A percentile compares a stretch with the other conserved stretches of the same genome.
phyloP scores from a whole-genome alignment of 92 coral and sea anemone genomes.

The Epizoanthus stellaris region DNA sequence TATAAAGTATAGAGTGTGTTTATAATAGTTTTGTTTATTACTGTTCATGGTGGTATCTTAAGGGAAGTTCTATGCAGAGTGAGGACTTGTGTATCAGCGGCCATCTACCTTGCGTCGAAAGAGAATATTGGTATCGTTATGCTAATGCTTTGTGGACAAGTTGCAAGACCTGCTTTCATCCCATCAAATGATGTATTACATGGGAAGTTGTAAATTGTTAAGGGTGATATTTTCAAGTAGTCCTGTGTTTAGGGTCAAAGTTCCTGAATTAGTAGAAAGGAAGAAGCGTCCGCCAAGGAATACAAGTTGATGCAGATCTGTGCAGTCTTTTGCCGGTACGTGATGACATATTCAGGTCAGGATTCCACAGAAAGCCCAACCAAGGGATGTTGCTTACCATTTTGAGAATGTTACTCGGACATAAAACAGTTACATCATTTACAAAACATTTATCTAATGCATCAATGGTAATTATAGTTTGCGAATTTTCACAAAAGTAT shows the following conservation, averaged over 20 bases:
- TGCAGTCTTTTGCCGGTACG: constrained; percentile 4
- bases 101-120: background rate
- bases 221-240: constrained; percentile 7
- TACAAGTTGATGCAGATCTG: constrained; percentile 13
- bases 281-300: constrained; percentile 15
- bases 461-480: constrained; percentile 8
- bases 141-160: constrained; percentile 28
- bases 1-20: no score
- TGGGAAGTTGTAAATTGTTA: constrained; percentile 49
- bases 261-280: constrained; percentile 14
- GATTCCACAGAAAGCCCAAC: background rate
- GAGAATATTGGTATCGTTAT: constrained; percentile 35
- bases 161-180: constrained; percentile 13
- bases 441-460: constrained; percentile 43
- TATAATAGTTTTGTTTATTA: no score
- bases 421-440: constrained; percentile 10
- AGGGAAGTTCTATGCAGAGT: background rate
- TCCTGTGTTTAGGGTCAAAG: constrained; percentile 24
- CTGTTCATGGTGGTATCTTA: no score
- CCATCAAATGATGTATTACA: constrained; percentile 38
- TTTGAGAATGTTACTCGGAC: constrained; percentile 27
- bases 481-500: constrained; percentile 33
- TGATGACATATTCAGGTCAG: background rate
- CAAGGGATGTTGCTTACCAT: constrained; percentile 30
- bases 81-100: no score